Base-by-base conservation (phyloP, 2,113 vertebrate genomes). In the Corydoras sp. region DNA sequence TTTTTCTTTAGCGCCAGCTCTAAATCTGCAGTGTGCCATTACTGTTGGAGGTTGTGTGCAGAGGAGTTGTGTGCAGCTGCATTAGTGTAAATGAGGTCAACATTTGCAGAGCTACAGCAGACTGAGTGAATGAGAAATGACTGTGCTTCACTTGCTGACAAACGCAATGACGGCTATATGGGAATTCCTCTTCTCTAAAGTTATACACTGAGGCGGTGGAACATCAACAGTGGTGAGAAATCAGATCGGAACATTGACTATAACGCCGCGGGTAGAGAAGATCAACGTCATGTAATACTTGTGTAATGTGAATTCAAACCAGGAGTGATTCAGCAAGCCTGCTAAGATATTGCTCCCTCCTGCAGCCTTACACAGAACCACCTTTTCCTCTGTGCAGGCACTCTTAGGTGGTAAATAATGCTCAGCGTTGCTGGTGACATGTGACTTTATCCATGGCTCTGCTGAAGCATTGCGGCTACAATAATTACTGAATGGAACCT, bases 281-380 rank as follows among this genome's bases (percentile, higher is more conserved):
- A 70, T 65, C 58, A 53, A 67, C 63, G 51, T 48, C 69, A 70
- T 35, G 31, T 67, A 48, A 55, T 2, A 15, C 58, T 80, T 76
- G 74, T 69, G 58, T 80, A 78, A 83, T 54, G 76, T 65, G 72
- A 69, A 69, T 50, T 77, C 62, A 66, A 67, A 77, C 58, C 58
- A 69, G 74, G 71, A 76, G 73, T 71, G 68, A 79, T 73, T 77
- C 72, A 65, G 54, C 32, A 56, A 43, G 65, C 68, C 71, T 60
- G 68, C 58, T 59, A 65, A 63, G 69, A 56, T 72, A 71, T 69
- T 66, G 62, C 59, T 72, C 60, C 60, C 62, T 58, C 32, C n/a
- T 48, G 56, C 48, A 31, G 65, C 31, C 54, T 31, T 72, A 68
- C 35, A 4, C 35, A 63, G 32, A 10, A 69, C 51, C 58, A 58